Conservation (phyloP, 2,797 vertebrate genomes). For the Neopelma chrysocephalum region DNA sequence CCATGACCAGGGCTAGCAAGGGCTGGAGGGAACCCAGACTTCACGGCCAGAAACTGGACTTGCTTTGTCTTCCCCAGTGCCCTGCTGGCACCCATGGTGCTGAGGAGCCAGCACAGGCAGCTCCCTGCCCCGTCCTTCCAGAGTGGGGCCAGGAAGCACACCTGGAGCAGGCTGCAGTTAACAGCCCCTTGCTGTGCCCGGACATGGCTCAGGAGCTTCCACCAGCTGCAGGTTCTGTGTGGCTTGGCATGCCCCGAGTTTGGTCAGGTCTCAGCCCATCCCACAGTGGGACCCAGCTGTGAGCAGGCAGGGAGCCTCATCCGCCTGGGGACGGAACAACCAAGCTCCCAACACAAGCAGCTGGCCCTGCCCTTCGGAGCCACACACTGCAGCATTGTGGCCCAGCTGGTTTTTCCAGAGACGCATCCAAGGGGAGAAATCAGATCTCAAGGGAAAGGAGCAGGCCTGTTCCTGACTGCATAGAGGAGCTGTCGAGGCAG, state of each 20-base stretch:
- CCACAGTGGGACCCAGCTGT: accelerated
- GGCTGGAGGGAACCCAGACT: neutral
- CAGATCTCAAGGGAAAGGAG: conserved; percentile 41
- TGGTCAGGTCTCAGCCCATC: neutral
- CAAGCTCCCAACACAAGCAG: neutral
- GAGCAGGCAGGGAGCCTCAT: neutral
- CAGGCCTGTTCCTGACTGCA: conserved; percentile 24
- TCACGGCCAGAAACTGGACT: neutral
- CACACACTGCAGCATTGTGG: conserved; percentile 20
- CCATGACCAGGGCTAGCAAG: accelerated
- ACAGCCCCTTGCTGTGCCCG: neutral
- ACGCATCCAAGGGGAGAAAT: conserved; percentile 36
- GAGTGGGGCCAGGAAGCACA: neutral
- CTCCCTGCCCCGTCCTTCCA: neutral
- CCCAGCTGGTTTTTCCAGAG: conserved; percentile 69
- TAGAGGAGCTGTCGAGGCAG: neutral
- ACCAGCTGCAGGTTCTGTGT: neutral
- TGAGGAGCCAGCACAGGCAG: accelerated
- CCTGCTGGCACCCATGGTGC: accelerated
- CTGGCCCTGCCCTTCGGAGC: conserved; percentile 17
- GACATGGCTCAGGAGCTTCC: accelerated
- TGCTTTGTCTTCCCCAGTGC: neutral
- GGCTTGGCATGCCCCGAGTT: neutral
- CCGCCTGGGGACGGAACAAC: neutral
- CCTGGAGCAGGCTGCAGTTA: neutral